Evolutionary conservation across 2,113 vertebrate species (phyloP), one percentile per base, ranked within the genome.

Genomic region (Heterotilapia buettikoferi): DNA sequence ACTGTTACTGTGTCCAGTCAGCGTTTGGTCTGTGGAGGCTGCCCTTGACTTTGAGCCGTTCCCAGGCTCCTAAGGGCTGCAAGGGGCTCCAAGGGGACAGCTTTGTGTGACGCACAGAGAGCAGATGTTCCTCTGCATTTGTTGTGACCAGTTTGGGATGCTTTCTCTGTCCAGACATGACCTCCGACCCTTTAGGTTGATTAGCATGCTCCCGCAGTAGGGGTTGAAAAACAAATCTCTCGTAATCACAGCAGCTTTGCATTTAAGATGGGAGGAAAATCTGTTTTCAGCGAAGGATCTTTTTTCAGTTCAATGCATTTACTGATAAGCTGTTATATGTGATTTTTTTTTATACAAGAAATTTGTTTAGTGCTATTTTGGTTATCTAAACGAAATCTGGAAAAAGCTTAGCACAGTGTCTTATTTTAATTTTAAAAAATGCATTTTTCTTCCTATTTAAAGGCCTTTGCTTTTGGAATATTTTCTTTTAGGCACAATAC

Each of bases 51-150:
- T 95, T 96, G 94, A 93, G 90, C 82, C 19, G 68, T 94, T 95
- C 94, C 92, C 96, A 95, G 93, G 93, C 92, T 94, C 90, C 57
- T 36, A 63, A 86, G 89, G 89, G 85, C 84, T 63, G 56, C 9
- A 5, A 80, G 83, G 85, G 90, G 76, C 91, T 93, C 91, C 12
- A 59, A 86, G 85, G 95, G 92, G 92, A 90, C 92, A 89, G 84
- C 93, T 95, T 93, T 93, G 88, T 94, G 93, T 93, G 94, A 95
- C 93, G 87, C 93, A 91, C 90, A 52, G 73, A 88, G 90, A 95
- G 94, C 96, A 97, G 96, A 96, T 96, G 96, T 95, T 95, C 92
- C 68, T 90, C 84, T 89, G 83, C 92, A 90, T 95, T 95, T 92
- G 94, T 92, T 91, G 90, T 93, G 93, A 88, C 84, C 90, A 86